Percentiles rank a stretch among this genome's conserved stretches.
Evolutionary conservation across 2,888 invertebrate genomes (phyloP).

Genomic region (Polyploca ridens): DNA sequence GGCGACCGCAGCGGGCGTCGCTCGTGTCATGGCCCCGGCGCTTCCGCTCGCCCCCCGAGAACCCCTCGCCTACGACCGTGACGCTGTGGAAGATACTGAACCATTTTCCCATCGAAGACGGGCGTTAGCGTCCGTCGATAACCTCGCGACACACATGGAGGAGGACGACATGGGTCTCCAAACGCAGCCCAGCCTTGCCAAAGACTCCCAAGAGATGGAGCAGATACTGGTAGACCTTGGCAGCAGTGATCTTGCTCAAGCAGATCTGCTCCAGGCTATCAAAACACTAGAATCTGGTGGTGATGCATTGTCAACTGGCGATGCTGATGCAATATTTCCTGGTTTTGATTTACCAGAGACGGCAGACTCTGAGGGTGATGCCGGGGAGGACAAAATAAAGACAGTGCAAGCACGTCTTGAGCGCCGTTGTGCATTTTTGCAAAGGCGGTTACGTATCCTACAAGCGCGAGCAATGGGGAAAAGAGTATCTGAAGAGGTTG

Average conservation of each 20-base stretch:
- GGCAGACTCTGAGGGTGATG: slow-evolving; percentile 79
- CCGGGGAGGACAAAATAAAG: slow-evolving; percentile 82
- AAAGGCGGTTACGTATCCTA: slow-evolving; percentile 89
- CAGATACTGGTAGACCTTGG: slow-evolving; percentile 86
- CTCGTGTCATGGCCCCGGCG: slow-evolving; percentile 97
- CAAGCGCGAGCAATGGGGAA: slow-evolving; percentile 90
- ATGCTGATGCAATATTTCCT: slow-evolving; percentile 79
- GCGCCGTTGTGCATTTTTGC: slow-evolving; percentile 88
- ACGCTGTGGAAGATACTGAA: slow-evolving; percentile 55
- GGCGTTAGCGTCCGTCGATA: slow-evolving; percentile 81
- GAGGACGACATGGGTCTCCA: slow-evolving; percentile 85
- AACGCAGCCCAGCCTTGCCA: slow-evolving; percentile 82
- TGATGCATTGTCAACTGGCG: slow-evolving; percentile 71
- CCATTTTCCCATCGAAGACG: slow-evolving; percentile 64
- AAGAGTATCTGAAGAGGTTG: slow-evolving; percentile 91
- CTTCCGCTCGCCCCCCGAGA: slow-evolving; percentile 89
- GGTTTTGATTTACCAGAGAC: slow-evolving; percentile 78
- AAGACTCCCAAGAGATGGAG: slow-evolving; percentile 87
- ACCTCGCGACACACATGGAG: slow-evolving; percentile 83
- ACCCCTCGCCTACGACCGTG: slow-evolving; percentile 58
- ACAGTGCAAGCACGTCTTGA: slow-evolving; percentile 86
- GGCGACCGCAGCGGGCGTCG: slow-evolving; percentile 79
- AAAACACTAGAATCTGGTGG: slow-evolving; percentile 88
- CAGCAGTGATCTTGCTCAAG: slow-evolving; percentile 84
- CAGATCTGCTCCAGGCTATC: slow-evolving; percentile 90